A percentile compares a stretch with the other conserved stretches of the same genome.
Conservation (phyloP, 37 sponge, comb jelly and placozoan genomes). For the Geodia barretti region DNA sequence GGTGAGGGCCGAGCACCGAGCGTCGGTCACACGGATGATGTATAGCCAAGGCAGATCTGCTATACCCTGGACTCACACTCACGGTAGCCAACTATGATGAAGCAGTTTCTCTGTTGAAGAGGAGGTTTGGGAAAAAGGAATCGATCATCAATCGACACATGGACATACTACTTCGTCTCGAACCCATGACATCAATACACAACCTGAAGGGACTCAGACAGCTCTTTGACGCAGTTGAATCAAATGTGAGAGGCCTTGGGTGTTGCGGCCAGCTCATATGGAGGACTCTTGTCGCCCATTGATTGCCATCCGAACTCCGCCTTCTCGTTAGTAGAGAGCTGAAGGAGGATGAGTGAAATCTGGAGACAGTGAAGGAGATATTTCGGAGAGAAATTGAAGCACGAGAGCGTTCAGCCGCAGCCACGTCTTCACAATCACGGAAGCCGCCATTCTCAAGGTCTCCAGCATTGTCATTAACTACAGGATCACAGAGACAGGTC, state of each 20-base stretch:
- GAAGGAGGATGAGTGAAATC: constrained; percentile 15
- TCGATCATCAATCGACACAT: constrained; percentile 36
- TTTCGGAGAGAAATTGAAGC: constrained; percentile 14
- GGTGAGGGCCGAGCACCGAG: too few relatives aligned
- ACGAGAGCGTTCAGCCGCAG: constrained; percentile 2
- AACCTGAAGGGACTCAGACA: constrained; percentile 29
- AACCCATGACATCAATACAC: constrained; percentile 9
- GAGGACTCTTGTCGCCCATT: constrained; percentile 27
- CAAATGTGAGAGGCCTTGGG: constrained; percentile 31
- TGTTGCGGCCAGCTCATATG: constrained; percentile 32
- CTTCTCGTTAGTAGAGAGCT: constrained; percentile 23
- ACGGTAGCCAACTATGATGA: constrained; percentile 28
- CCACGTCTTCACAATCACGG: not conserved
- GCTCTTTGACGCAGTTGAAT: constrained; percentile 26
- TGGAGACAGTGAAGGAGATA: constrained; percentile 4
- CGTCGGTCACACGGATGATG: too few relatives aligned
- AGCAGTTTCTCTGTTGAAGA: constrained; percentile 6
- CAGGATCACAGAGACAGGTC: not conserved
- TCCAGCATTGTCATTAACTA: constrained; percentile 3
- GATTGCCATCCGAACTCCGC: constrained; percentile 25
- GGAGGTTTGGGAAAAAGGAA: constrained; percentile 32
- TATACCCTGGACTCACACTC: too few relatives aligned
- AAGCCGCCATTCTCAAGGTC: not conserved
- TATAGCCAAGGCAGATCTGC: too few relatives aligned
- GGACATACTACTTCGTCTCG: constrained; percentile 25